Base-by-base conservation (phyloP, 2,888 invertebrate genomes). In the Trachelus tabidus region DNA sequence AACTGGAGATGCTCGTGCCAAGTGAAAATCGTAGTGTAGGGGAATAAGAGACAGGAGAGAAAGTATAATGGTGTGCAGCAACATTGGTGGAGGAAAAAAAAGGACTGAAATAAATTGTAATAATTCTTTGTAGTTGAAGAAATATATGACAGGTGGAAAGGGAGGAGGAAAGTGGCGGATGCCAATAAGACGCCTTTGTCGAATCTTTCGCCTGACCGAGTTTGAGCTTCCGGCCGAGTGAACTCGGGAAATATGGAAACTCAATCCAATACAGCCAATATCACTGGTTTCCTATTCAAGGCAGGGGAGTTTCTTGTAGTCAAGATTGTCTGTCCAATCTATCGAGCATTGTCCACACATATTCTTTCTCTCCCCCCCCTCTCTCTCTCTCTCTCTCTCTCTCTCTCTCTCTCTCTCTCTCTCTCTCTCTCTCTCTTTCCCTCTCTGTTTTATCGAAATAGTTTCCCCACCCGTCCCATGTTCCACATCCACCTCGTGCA, bases 181-280 rank as follows among this genome's bases (percentile, higher is more conserved):
- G 86, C 87, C 89, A 90, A 90, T 90, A 90, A 90, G 86, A 81
- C 81, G 86, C 88, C 88, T 90, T 90, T 90, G 90, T 90, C 89
- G 87, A 82, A 87, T 88, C 85, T 89, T 89, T 86, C 87, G 86
- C 85, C 84, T 82, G 87, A 85, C 78, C 84, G 87, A 84, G 82
- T 85, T 83, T 83, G 82, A 85, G 87, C 89, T 89, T 89, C 89
- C 88, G 86, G 87, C 85, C 81, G 87, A 81, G 79, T 82, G 87
- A 86, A 83, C 87, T 84, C 83, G 81, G 87, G 89, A 90, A 90
- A 89, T 90, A 89, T 90, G 88, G 87, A 89, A 90, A 88, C 85
- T 88, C 87, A 81, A 87, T 85, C 85, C 87, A 87, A 86, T 88
- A 86, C 85, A 85, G 83, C 84, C 86, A 85, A 87, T 87, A 86